These are phyloP conservation scores for Scortum barcoo DNA, from an alignment of 2,113 vertebrate genomes.

Conservation along the genomic window DNA sequence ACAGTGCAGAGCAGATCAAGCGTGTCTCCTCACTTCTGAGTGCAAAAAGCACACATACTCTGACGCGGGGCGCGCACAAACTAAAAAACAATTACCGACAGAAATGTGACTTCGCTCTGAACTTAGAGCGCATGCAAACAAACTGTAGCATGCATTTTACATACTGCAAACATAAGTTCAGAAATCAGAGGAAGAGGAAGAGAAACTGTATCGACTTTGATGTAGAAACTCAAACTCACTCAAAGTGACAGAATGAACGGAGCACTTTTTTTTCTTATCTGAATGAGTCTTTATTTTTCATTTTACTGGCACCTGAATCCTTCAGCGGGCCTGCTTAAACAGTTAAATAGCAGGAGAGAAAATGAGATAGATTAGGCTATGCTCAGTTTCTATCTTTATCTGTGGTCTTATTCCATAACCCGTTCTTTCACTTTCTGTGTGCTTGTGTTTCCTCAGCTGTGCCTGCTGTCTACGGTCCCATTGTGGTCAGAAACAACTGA, in stretches of 20 bases:
- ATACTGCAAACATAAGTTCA: background rate
- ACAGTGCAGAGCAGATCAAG: conserved; percentile 87
- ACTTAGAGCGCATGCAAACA: conserved; percentile 4
- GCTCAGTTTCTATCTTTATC: conserved; percentile 67
- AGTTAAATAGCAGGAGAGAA: conserved; percentile 32
- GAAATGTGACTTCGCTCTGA: conserved; percentile 21
- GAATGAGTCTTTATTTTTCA: background rate
- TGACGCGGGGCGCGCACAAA: conserved; percentile 42
- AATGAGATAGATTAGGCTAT: conserved; percentile 53
- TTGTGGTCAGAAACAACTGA: conserved; percentile 86
- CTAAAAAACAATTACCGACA: conserved; percentile 57
- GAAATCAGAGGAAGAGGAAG: conserved; percentile 15
- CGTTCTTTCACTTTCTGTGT: conserved; percentile 61
- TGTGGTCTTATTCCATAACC: conserved; percentile 49
- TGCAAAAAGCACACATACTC: conserved; percentile 81
- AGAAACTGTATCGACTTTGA: background rate
- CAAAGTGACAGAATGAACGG: background rate
- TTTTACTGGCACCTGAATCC: conserved; percentile 28
- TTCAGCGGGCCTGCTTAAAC: conserved; percentile 14
- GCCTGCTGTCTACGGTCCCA: conserved; percentile 77
- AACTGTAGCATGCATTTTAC: background rate
- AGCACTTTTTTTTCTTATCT: conserved; percentile 1
- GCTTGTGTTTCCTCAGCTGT: conserved; percentile 82
- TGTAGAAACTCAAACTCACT: background rate
- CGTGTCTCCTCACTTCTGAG: conserved; percentile 81